A percentile compares a stretch with the other conserved stretches of the same genome.
These are phyloP conservation scores for Craseonycteris thonglongyai DNA, from an alignment of 2,113 vertebrate genomes.

Conservation along the genomic window DNA sequence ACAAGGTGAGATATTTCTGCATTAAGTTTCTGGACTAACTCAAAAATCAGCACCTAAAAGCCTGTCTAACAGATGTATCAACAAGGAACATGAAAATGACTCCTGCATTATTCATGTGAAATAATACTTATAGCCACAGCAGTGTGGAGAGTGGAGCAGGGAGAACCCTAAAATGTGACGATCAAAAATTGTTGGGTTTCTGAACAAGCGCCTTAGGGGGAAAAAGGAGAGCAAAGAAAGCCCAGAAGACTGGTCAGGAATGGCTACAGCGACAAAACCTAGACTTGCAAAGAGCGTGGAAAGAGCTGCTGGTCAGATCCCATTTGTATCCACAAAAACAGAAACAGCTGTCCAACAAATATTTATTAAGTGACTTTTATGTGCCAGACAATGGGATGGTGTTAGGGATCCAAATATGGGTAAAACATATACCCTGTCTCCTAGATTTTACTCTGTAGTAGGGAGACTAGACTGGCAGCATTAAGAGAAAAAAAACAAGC, in stretches of 20 bases:
- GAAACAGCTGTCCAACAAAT: not conserved
- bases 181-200: not conserved
- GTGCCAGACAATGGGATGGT: not conserved
- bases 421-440: not conserved
- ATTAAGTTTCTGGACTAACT: not conserved
- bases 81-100: not conserved
- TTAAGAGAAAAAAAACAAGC: not conserved
- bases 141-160: fast-evolving
- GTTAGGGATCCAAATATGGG: not conserved
- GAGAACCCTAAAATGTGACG: not conserved
- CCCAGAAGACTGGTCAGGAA: not conserved
- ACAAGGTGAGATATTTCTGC: conserved; percentile 48
- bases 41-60: not conserved
- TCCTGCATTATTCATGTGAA: not conserved
- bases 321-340: not conserved
- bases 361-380: not conserved
- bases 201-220: not conserved
- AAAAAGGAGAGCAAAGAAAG: not conserved
- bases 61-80: not conserved
- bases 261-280: not conserved
- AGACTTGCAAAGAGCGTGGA: not conserved
- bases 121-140: not conserved
- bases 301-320: not conserved
- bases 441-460: not conserved
- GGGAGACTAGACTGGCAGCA: not conserved